Evolutionary conservation across 2,888 invertebrate species (phyloP).

Genomic region (Xanthorhoe spadicearia): DNA sequence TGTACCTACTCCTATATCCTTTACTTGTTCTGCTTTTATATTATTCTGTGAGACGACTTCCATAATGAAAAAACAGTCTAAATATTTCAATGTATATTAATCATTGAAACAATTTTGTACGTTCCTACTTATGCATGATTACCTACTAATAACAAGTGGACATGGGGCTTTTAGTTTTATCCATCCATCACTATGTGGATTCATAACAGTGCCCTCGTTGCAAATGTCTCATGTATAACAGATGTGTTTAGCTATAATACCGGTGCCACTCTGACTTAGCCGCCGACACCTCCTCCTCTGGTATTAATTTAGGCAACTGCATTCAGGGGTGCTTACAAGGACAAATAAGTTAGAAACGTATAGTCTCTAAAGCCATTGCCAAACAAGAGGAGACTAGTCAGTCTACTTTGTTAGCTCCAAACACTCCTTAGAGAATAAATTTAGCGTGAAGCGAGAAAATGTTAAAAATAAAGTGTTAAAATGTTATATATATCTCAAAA

Average conservation of each 20-base stretch:
- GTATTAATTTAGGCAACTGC: slow-evolving; percentile 51
- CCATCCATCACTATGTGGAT: slow-evolving; percentile 78
- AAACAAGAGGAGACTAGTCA: slow-evolving; percentile 2
- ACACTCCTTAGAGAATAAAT: slow-evolving; percentile 6
- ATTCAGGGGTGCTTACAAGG: slow-evolving; percentile 17
- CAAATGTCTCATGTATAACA: slow-evolving; percentile 71
- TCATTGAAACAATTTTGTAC: no score
- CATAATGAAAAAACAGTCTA: no score
- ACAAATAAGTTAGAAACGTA: slow-evolving; percentile 12
- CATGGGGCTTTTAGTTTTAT: slow-evolving; percentile 33
- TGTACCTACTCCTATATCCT: no score
- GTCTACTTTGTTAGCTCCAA: slow-evolving; percentile 7
- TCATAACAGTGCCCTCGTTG: slow-evolving; percentile 73
- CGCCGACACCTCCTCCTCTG: slow-evolving; percentile 44
- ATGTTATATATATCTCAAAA: slow-evolving; percentile 42
- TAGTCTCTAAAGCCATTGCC: slow-evolving; percentile 2
- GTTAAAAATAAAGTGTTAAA: slow-evolving; percentile 33
- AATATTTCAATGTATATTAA: no score
- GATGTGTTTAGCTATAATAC: slow-evolving; percentile 62
- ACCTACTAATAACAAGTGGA: no score
- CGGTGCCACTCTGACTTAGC: slow-evolving; percentile 52
- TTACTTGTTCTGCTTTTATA: no score
- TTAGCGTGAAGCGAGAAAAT: slow-evolving; percentile 13
- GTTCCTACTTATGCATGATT: no score
- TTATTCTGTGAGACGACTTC: no score